Base-by-base conservation (phyloP, 2,888 invertebrate genomes). In the Gymnocheta viridis region DNA sequence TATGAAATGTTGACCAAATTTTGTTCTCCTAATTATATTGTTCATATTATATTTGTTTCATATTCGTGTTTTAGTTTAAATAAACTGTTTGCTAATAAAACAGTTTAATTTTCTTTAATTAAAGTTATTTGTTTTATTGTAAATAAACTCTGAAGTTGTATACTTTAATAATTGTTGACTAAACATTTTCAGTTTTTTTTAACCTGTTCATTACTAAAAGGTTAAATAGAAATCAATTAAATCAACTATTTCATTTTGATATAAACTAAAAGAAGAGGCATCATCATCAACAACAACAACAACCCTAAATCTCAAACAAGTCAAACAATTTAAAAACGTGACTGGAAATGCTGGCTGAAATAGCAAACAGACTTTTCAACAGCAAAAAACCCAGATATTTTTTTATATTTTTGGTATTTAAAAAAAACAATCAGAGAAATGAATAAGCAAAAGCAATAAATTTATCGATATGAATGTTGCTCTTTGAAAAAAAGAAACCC, bases 261-360 rank as follows among this genome's bases (percentile, higher is more conserved):
- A 44, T 3, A 44, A 44, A 49, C 47, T 32, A 41, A 70, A 58
- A 47, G 54, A 69, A 78, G 82, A 69, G 54, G 5, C 67, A 81
- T 64, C 77, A 51, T 60, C 35, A 49, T 24, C 29, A 44, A 35
- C 47, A 69, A 24, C 29, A 44, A n/a, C n/a, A n/a, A 49, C 56
- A 78, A 56, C 27, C 78, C 32, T 14, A 64, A 69, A 66, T 38
- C 14, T 14, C 67, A 66, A 60, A 38, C 41, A 64, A 74, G 32
- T 79, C 47, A 74, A 35, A 58, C 49, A 79, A 79, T 76, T 70
- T 56, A 19, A 70, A 80, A 83, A 80, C 83, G 83, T 83, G 80
- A 83, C 83, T 80, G n/a, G 24, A 74, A 58, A 69, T 44, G 41
- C 14, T 70, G 41, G 14, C 27, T 58, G 14, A 47, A 78, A 62